phyloP scores from a whole-genome alignment of 1,140 invertebrate species.

The Parasteatoda tepidariorum region DNA sequence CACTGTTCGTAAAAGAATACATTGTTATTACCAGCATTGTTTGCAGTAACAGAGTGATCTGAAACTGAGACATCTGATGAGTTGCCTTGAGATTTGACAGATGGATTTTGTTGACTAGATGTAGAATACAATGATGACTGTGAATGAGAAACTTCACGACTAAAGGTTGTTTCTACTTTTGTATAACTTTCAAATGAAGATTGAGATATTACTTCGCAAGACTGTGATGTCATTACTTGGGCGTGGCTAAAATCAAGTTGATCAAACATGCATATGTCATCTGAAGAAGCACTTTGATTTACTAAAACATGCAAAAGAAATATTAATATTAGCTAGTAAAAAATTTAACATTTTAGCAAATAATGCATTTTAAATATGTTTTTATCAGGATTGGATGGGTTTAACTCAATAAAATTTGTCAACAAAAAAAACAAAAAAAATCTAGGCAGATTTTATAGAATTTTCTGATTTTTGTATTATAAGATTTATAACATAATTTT shows the following conservation, averaged over 20 bases:
- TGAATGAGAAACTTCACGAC: slow-evolving; percentile 13
- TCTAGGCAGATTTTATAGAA: too few relatives aligned
- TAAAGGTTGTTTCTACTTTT: slow-evolving; percentile 8
- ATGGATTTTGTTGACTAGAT: slow-evolving; percentile 53
- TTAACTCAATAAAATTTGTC: too few relatives aligned
- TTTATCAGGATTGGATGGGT: too few relatives aligned
- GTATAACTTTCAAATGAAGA: slow-evolving; percentile 9
- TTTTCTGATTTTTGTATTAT: too few relatives aligned
- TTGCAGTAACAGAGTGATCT: slow-evolving; percentile 39
- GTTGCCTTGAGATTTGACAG: slow-evolving; percentile 31
- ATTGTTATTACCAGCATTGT: slow-evolving; percentile 16
- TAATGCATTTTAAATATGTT: too few relatives aligned
- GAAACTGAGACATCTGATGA: slow-evolving; percentile 34
- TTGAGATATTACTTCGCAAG: slow-evolving; percentile 14
- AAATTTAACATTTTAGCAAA: too few relatives aligned
- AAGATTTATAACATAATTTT: too few relatives aligned
- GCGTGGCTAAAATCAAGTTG: neutral
- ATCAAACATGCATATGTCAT: slow-evolving; percentile 7
- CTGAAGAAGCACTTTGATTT: slow-evolving; percentile 34
- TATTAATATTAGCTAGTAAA: too few relatives aligned
- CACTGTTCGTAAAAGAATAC: too few relatives aligned
- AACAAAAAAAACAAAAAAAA: too few relatives aligned
- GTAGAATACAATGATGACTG: slow-evolving; percentile 33
- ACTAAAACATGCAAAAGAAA: slow-evolving; percentile 20
- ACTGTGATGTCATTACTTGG: neutral